phyloP scores from a whole-genome alignment of 2,888 invertebrate species.

The Isoperla grammatica region DNA sequence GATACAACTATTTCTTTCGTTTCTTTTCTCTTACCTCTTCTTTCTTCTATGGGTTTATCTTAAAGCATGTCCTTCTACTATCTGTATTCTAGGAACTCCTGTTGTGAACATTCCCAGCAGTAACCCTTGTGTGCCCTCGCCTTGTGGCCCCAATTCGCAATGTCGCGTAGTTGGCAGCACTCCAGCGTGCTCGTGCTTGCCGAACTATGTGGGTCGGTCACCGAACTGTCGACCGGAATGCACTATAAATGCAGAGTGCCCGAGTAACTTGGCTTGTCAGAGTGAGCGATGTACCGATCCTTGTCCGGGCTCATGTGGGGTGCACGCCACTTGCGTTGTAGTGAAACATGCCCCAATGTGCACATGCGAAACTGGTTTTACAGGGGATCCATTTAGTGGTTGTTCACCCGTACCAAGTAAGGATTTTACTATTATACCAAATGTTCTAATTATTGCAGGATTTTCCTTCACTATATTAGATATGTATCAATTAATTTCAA shows the following conservation, averaged over 20 bases:
- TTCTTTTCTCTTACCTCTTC: too few species aligned
- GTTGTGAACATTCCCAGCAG: constrained; percentile 22
- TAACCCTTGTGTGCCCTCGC: constrained; percentile 64
- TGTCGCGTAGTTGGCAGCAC: constrained; percentile 52
- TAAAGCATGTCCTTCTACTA: too few species aligned
- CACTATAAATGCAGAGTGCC: constrained; percentile 51
- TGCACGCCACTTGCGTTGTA: constrained; percentile 51
- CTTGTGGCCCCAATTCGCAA: constrained; percentile 53
- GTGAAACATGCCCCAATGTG: constrained; percentile 72
- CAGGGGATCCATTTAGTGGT: constrained; percentile 61
- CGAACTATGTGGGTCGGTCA: constrained; percentile 55
- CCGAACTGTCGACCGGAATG: constrained; percentile 63
- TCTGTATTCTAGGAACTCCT: constrained; percentile 25
- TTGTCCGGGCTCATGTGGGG: constrained; percentile 60
- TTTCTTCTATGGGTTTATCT: too few species aligned
- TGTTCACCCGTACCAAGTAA: constrained; percentile 43
- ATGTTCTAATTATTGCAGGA: too few species aligned
- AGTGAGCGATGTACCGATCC: constrained; percentile 64
- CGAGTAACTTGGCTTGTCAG: constrained; percentile 48
- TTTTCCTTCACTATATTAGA: too few species aligned
- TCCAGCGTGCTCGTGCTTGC: constrained; percentile 51
- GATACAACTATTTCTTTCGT: too few species aligned
- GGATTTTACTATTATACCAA: too few species aligned
- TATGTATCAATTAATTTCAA: too few species aligned
- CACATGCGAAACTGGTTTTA: constrained; percentile 53